Evolutionary conservation across 2,113 vertebrate species (phyloP).

Genomic region (Protomyctophum bolini): DNA sequence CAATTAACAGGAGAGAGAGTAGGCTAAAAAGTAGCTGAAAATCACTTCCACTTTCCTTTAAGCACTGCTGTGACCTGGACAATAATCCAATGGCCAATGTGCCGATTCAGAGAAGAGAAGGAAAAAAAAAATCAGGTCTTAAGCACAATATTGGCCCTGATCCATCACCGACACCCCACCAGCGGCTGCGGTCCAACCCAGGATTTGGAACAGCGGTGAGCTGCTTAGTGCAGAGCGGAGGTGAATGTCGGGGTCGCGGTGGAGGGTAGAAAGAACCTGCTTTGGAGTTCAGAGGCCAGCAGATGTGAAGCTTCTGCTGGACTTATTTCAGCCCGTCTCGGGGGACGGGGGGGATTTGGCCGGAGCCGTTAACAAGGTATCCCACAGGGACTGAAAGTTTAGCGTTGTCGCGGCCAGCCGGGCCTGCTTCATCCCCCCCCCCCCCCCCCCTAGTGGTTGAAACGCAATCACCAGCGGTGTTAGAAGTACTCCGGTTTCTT

Average conservation of each 20-base stretch:
- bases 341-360: conserved; percentile 17
- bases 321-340: conserved; percentile 10
- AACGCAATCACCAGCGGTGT: no score
- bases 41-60: no score
- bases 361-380: background rate
- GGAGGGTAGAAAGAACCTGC: background rate
- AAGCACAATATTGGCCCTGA: conserved; percentile 6
- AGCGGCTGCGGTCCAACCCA: conserved; percentile 6
- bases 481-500: no score
- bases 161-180: conserved; percentile 4
- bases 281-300: conserved; percentile 11
- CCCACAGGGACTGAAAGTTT: background rate
- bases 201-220: conserved; percentile 12
- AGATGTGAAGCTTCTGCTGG: conserved; percentile 21
- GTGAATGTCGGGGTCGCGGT: background rate
- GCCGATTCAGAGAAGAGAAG: background rate
- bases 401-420: background rate
- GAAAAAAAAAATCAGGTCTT: background rate
- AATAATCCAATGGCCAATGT: background rate
- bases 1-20: no score
- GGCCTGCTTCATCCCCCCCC: background rate
- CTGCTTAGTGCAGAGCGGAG: conserved; percentile 2
- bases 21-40: no score
- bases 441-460: background rate
- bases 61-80: background rate